These are phyloP conservation scores for Parus major DNA, from an alignment of 2,113 vertebrate genomes.

Conservation along the genomic window DNA sequence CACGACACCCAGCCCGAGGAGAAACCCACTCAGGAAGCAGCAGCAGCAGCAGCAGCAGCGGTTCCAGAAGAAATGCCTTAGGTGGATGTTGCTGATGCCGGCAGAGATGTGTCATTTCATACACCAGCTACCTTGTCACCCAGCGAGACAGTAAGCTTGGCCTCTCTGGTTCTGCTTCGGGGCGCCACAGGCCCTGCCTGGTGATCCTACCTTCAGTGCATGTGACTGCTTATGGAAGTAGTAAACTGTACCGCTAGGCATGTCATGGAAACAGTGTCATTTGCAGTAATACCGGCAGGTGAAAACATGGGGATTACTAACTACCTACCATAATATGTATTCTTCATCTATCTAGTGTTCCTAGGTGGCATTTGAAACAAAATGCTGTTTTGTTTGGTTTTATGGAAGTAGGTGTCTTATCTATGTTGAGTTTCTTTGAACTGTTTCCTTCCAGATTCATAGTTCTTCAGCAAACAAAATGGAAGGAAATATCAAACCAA, in stretches of 20 bases:
- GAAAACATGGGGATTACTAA: conserved; percentile 71
- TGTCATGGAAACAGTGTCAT: conserved; percentile 72
- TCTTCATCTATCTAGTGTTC: conserved; percentile 59
- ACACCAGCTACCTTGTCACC: conserved; percentile 66
- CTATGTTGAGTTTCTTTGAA: conserved; percentile 41
- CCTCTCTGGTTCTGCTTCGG: conserved; percentile 67
- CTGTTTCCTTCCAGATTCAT: conserved; percentile 43
- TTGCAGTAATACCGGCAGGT: conserved; percentile 66
- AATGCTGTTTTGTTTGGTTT: conserved; percentile 60
- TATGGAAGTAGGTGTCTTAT: conserved; percentile 49
- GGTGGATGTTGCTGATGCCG: background rate
- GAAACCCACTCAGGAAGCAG: conserved; percentile 12
- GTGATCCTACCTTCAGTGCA: conserved; percentile 79
- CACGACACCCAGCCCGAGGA: conserved; percentile 13
- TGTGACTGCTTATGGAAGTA: conserved; percentile 84
- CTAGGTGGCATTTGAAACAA: conserved; percentile 56
- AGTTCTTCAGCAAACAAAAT: background rate
- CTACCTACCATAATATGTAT: conserved; percentile 49
- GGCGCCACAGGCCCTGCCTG: conserved; percentile 63
- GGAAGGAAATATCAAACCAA: conserved; percentile 35
- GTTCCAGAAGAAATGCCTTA: conserved; percentile 67
- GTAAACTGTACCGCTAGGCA: conserved; percentile 73
- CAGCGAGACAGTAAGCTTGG: conserved; percentile 70
- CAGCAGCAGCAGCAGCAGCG: background rate
- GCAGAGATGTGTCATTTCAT: conserved; percentile 33